Evolutionary conservation across 2,888 invertebrate species (phyloP).

Genomic region (Baccha elongata): DNA sequence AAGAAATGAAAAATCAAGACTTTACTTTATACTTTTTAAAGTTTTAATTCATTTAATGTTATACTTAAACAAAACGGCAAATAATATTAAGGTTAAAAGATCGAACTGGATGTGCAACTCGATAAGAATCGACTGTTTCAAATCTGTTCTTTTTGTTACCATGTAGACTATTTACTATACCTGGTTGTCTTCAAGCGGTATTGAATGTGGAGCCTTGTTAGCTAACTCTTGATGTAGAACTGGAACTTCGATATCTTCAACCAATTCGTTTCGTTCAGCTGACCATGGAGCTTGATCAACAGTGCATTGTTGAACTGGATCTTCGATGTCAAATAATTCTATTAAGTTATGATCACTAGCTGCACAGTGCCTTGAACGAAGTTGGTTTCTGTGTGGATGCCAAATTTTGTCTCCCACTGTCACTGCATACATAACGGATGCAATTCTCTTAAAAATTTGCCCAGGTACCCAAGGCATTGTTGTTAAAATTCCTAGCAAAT

Average conservation of each 20-base stretch:
- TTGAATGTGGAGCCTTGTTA: background rate
- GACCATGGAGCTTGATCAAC: background rate
- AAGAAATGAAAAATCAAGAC: too few species aligned
- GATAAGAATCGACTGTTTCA: too few species aligned
- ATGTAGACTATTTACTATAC: too few species aligned
- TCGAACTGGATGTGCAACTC: too few species aligned
- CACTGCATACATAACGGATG: constrained; percentile 19
- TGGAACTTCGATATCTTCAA: background rate
- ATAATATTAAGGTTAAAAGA: too few species aligned
- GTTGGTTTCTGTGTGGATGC: constrained; percentile 26
- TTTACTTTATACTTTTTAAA: too few species aligned
- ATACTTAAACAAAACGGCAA: too few species aligned
- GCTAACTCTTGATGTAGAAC: background rate
- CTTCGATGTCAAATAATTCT: constrained; percentile 9
- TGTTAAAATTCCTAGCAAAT: constrained; percentile 11
- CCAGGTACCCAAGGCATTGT: constrained; percentile 6
- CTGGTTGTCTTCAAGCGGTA: too few species aligned
- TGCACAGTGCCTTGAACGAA: constrained; percentile 16
- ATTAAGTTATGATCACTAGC: constrained; percentile 14
- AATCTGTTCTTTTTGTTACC: background rate
- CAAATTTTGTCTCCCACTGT: constrained; percentile 22
- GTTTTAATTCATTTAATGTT: too few species aligned
- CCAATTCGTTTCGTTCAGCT: background rate
- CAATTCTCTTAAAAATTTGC: constrained; percentile 1
- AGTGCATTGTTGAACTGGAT: background rate